Evolutionary conservation across 2,888 invertebrate genomes (phyloP), one percentile per base, ranked within the genome.

Genomic region (Azorinus chamasolen): DNA sequence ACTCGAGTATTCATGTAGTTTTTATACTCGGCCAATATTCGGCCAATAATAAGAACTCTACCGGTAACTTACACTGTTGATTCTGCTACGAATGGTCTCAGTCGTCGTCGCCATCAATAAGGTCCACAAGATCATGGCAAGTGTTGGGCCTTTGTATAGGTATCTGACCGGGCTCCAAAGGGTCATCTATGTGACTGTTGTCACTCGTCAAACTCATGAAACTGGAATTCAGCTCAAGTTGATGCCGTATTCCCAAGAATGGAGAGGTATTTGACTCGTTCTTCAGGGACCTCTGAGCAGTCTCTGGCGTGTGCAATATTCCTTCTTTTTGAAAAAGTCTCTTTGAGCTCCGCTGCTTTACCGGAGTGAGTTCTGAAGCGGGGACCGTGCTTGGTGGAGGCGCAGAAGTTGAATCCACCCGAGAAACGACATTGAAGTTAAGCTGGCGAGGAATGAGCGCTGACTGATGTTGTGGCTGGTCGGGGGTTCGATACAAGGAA

Each of bases 121-220:
- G 32, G 32, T 32, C 32, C 10, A 32, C 10, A 32, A 32, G 32
- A 6, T 4, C 10, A 32, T 32, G 32, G 32, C 32, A 32, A 32
- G 32, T 4, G 10, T 32, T 32, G 32, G 32, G 32, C 32, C 32
- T 4, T 10, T 10, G 32, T 6, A 4, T 32, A 32, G 32, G 32
- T 4, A 32, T 32, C 32, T 32, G 32, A 4, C 32, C 32, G 32
- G 32, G 32, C 32, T 32, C 32, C 10, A 32, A 10, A 4, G 4
- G 32, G 32, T 74, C 70, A n/a, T 73, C 70, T 24, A 25, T 45
- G 16, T 20, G 43, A 24, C 25, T 27, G n/a, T n/a, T n/a, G 2
- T 79, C 79, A 54, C 73, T 78, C 5, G 24, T 46, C 41, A 73
- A 27, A 66, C 79, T 79, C 20, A 79, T 51, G 22, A 74, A 55